phyloP scores from a whole-genome alignment of 2,888 invertebrate species.

The Ophion ellenae region DNA sequence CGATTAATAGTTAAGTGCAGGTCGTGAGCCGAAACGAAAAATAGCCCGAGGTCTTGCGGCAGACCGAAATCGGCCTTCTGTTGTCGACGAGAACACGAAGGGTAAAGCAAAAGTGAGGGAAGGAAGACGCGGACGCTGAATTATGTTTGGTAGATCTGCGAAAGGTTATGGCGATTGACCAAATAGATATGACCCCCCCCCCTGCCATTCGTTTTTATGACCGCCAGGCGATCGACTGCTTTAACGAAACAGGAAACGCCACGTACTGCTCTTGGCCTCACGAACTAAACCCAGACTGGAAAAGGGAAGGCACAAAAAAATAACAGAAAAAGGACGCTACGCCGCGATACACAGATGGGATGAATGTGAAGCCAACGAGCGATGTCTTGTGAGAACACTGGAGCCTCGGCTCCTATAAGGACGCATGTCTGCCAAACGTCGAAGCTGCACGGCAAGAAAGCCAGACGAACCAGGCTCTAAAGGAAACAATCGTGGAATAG shows the following conservation, averaged over 20 bases:
- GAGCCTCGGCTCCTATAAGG: conserved; percentile 23
- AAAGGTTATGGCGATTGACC: conserved; percentile 11
- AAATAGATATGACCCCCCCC: conserved; percentile 3
- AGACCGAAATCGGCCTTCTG: conserved; percentile 4
- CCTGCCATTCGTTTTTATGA: neutral
- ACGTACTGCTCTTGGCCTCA: conserved; percentile 24
- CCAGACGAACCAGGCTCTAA: conserved; percentile 42
- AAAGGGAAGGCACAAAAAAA: conserved; percentile 57
- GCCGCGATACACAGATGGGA: conserved; percentile 81
- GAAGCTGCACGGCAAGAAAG: conserved; percentile 47
- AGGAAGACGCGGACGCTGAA: conserved; percentile 36
- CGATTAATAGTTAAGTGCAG: conserved; percentile 35
- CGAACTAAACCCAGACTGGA: conserved; percentile 12
- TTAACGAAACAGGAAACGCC: conserved; percentile 15
- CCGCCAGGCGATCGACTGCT: neutral
- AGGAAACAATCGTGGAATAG: conserved; percentile 46
- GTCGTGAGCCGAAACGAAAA: conserved; percentile 7
- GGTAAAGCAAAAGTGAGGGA: conserved; percentile 3
- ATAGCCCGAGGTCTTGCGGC: conserved; percentile 17
- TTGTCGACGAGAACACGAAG: conserved; percentile 2
- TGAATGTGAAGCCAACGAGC: conserved; percentile 78
- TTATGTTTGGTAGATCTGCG: neutral
- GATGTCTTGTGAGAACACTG: conserved; percentile 21
- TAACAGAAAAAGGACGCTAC: conserved; percentile 69
- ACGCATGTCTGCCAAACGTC: conserved; percentile 63